phyloP scores from a whole-genome alignment of 2,888 invertebrate species.

The Bombylius discolor region DNA sequence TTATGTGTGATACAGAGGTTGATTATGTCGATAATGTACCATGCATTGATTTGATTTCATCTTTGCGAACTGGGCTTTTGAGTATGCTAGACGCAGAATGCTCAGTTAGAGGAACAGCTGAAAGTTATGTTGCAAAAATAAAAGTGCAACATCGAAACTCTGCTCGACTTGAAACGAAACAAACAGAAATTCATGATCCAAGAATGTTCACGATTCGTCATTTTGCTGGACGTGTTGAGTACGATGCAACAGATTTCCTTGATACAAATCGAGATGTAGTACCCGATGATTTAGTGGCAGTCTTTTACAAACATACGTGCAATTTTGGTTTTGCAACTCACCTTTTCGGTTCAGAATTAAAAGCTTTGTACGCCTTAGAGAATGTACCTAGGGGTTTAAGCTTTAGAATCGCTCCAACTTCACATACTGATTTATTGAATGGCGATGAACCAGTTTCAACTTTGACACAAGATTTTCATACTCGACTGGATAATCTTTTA shows the following conservation, averaged over 20 bases:
- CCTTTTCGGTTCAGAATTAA: conserved; percentile 85
- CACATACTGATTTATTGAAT: conserved; percentile 67
- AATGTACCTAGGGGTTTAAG: conserved; percentile 64
- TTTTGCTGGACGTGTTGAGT: conserved; percentile 74
- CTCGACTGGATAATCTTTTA: conserved; percentile 79
- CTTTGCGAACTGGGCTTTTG: conserved; percentile 77
- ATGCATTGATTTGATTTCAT: conserved; percentile 89
- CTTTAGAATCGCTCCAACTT: conserved; percentile 82
- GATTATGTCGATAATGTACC: conserved; percentile 90
- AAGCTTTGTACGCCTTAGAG: conserved; percentile 61
- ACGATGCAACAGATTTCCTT: conserved; percentile 79
- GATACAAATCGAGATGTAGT: conserved; percentile 87
- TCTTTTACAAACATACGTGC: conserved; percentile 84
- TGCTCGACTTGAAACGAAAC: conserved; percentile 53
- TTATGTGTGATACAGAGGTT: conserved; percentile 76
- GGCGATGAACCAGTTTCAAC: conserved; percentile 79
- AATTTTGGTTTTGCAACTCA: conserved; percentile 96
- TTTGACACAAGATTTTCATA: conserved; percentile 90
- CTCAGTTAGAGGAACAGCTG: conserved; percentile 66
- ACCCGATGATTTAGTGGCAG: conserved; percentile 81
- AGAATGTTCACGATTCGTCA: conserved; percentile 82
- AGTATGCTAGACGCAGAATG: conserved; percentile 89
- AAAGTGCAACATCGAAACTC: conserved; percentile 72
- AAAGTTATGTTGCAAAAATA: conserved; percentile 68
- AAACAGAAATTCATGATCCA: conserved; percentile 64